These are phyloP conservation scores for Drosophila pruinosa DNA, from an alignment of 1,140 invertebrate genomes.

Conservation along the genomic window DNA sequence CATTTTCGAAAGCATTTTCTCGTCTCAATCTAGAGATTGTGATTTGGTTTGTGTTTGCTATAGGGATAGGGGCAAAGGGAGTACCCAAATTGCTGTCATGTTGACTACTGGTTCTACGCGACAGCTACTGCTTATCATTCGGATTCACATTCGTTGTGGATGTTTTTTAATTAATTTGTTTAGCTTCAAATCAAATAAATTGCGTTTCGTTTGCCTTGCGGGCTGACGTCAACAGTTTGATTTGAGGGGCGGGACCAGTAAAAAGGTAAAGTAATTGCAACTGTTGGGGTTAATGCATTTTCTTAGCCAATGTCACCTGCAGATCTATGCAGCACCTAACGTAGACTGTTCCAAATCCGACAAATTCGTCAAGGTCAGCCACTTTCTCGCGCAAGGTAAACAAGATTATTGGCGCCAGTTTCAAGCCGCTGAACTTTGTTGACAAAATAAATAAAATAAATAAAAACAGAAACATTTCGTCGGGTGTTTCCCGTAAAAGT, in stretches of 20 bases:
- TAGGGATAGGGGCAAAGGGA: not conserved
- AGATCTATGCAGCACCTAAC: not conserved
- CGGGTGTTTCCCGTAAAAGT: constrained; percentile 53
- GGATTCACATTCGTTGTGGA: constrained; percentile 14
- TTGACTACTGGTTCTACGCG: constrained; percentile 72
- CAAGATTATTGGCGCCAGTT: constrained; percentile 71
- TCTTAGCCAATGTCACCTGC: constrained; percentile 1
- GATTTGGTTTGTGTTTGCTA: not conserved
- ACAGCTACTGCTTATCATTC: constrained; percentile 4
- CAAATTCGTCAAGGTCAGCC: constrained; percentile 60
- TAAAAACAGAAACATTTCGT: constrained; percentile 23
- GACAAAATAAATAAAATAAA: constrained; percentile 33
- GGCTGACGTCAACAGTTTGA: constrained; percentile 32
- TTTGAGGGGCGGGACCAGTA: constrained; percentile 16
- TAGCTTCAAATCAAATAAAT: constrained; percentile 27
- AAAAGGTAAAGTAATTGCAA: constrained; percentile 24
- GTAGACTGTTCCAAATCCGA: constrained; percentile 17
- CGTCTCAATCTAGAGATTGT: not conserved
- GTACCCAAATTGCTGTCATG: not conserved
- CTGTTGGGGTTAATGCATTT: constrained; percentile 57
- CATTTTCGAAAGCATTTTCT: constrained; percentile 19
- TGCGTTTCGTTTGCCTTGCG: constrained; percentile 11
- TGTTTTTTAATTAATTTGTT: constrained; percentile 36
- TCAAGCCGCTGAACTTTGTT: constrained; percentile 64
- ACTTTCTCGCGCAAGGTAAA: constrained; percentile 75